Evolutionary conservation across 2,797 vertebrate species (phyloP).

Genomic region (Anisognathus igniventris): DNA sequence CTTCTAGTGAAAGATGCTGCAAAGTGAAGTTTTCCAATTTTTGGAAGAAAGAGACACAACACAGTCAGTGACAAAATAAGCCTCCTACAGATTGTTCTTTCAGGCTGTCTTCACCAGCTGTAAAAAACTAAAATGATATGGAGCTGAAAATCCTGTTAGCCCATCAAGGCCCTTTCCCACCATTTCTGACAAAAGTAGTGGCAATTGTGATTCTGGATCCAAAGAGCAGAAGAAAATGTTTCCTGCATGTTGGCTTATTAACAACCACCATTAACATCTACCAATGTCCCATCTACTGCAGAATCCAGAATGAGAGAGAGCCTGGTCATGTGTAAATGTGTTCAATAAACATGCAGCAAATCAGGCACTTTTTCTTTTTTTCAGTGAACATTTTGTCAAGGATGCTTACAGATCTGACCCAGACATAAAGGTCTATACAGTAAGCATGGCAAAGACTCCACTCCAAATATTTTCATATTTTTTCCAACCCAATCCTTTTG

Average conservation of each 20-base stretch:
- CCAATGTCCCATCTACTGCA: neutral
- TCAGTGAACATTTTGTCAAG: neutral
- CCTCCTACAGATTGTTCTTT: neutral
- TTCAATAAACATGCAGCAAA: neutral
- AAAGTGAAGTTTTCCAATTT: neutral
- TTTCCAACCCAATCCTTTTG: neutral
- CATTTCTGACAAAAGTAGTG: neutral
- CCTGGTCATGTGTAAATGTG: neutral
- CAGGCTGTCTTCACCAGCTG: neutral
- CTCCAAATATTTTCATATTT: neutral
- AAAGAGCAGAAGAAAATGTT: neutral
- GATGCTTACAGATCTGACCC: neutral
- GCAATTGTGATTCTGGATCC: neutral
- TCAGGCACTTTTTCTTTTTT: neutral
- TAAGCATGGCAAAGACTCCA: neutral
- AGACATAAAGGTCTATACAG: neutral
- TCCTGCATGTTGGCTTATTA: neutral
- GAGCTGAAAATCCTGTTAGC: neutral
- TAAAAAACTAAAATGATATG: neutral
- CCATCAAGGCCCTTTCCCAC: neutral
- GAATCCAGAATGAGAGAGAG: neutral
- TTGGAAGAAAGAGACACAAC: conserved; percentile 16
- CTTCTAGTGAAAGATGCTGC: neutral
- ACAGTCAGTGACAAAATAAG: conserved; percentile 6
- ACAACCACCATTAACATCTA: neutral